Evolutionary conservation across 2,797 vertebrate species (phyloP).

Genomic region (Sus cebifrons): DNA sequence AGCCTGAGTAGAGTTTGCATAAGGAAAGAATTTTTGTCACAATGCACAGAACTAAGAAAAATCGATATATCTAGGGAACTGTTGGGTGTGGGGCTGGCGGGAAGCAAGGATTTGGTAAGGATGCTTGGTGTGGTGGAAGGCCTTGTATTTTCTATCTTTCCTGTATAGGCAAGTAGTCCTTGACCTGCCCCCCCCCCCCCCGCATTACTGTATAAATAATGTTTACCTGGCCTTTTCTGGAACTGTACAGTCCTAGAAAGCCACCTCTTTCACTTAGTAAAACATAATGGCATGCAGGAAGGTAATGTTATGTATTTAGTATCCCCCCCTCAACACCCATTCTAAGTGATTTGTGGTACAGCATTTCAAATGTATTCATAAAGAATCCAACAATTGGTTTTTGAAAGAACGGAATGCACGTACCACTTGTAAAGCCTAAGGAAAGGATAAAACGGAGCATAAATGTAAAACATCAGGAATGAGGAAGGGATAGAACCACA

Average conservation of each 20-base stretch:
- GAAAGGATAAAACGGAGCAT: not conserved
- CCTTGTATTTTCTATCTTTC: not conserved
- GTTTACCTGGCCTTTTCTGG: conserved; percentile 2
- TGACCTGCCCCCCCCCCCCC: accelerated
- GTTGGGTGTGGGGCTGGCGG: not conserved
- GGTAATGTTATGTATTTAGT: not conserved
- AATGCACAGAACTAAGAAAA: not conserved
- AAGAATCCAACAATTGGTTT: conserved; percentile 34
- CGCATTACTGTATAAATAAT: not conserved
- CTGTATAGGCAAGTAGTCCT: not conserved
- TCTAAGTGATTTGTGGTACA: not conserved
- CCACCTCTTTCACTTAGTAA: conserved; percentile 28
- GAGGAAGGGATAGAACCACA: not conserved
- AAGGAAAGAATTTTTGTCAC: not conserved
- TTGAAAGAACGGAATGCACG: not conserved
- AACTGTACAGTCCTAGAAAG: conserved; percentile 24
- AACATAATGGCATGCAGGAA: not conserved
- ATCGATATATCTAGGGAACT: not conserved
- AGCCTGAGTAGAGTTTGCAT: not conserved
- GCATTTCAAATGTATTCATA: conserved; percentile 35
- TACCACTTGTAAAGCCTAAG: conserved; percentile 4
- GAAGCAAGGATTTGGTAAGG: not conserved
- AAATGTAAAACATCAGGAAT: not conserved
- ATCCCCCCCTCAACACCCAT: not conserved
- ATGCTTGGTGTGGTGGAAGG: not conserved